Evolutionary conservation across 2,113 vertebrate species (phyloP), one percentile per base, ranked within the genome.

Genomic region (Tetraodon nigroviridis): DNA sequence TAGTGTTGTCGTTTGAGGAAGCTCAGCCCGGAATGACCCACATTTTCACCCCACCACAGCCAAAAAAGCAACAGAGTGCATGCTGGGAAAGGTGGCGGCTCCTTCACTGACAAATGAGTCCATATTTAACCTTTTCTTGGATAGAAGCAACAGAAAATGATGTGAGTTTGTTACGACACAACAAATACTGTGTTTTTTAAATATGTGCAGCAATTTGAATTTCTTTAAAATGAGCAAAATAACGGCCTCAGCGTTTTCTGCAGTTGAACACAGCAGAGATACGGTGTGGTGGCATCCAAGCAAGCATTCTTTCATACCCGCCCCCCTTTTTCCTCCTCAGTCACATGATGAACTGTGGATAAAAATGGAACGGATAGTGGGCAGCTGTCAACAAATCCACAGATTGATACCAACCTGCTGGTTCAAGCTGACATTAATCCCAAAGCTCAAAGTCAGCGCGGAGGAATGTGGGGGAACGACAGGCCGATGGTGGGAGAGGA

Each of bases 371-470:
- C 64, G 29, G 64, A 69, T 69, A 49, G 69, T 62, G 59, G 80
- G 74, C 67, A 83, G 72, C 78, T 87, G 78, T 80, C 78, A 81
- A 82, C 84, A 69, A 69, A 78, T 73, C 68, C 64, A 74, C 61
- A 69, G 64, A 78, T 76, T 63, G 16, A 16, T 46, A 24, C 51
- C 63, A 78, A 80, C 78, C 84, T 80, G 61, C 58, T 68, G 84
- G 84, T 83, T 57, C 61, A 40, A 51, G 71, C 68, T 81, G 84
- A 85, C 84, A 85, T 85, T 80, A 83, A 86, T 85, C 79, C 84
- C 81, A 77, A 87, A 76, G 22, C 75, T 76, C 80, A 65, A 61
- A 70, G 83, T 82, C 78, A 76, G 75, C 49, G 75, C 24, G 18
- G 50, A 61, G 73, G 70, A 72, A 72, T 73, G 78, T 79, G 76